Evolutionary conservation across 2,797 vertebrate genomes (phyloP).

Genomic region (Coregonus suidteri): DNA sequence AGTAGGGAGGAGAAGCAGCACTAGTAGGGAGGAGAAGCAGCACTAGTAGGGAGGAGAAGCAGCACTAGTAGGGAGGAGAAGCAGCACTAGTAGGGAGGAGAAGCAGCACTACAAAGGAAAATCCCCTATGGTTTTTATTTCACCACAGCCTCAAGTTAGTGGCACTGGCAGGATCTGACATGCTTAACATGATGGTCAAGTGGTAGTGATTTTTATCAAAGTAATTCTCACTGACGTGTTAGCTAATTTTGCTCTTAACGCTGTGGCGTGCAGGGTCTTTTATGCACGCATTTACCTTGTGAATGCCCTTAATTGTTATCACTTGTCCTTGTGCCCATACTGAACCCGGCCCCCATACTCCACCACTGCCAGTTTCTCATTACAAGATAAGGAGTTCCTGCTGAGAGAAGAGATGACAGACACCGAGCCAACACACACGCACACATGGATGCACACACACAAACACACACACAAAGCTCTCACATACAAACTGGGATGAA

Average conservation of each 20-base stretch:
- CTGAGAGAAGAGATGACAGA: conserved; percentile 44
- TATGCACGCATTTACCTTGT: conserved; percentile 33
- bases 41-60: background rate
- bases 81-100: background rate
- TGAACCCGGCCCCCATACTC: background rate
- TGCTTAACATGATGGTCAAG: background rate
- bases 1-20: background rate
- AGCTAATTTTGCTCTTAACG: background rate
- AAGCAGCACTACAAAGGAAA: background rate
- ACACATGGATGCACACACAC: background rate
- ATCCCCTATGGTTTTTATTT: background rate
- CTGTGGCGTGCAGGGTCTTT: conserved; percentile 13
- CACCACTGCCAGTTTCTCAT: conserved; percentile 49
- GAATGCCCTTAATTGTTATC: conserved; percentile 45
- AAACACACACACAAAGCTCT: conserved; percentile 17
- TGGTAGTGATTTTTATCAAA: background rate
- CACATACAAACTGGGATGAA: conserved; percentile 17
- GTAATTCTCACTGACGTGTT: background rate
- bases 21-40: background rate
- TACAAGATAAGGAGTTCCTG: conserved; percentile 61
- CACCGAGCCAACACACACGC: conserved; percentile 10
- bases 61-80: background rate
- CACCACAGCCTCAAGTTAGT: background rate
- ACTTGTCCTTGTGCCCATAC: conserved; percentile 37
- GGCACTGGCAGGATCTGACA: background rate